Percentiles rank a stretch among this genome's conserved stretches.
Conservation (phyloP, 1,140 invertebrate species). For the Achroia grisella region DNA sequence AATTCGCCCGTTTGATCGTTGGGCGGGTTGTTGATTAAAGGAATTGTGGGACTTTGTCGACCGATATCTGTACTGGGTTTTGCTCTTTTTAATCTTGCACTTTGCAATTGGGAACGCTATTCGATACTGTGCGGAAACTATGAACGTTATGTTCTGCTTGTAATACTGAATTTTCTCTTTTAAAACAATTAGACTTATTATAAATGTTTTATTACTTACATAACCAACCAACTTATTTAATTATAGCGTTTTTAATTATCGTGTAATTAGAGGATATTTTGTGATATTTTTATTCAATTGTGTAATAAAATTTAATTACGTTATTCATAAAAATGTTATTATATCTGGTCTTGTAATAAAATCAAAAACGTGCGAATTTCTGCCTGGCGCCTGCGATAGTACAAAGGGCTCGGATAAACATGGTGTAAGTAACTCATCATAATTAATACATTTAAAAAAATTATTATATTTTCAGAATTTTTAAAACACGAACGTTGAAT, state of each 20-base stretch:
- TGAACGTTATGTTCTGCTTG: conserved; percentile 1
- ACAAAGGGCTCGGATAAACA: conserved; percentile 45
- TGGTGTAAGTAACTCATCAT: conserved; percentile 55
- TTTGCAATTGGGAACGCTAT: conserved; percentile 6
- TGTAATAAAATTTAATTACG: no score
- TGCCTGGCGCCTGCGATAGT: conserved; percentile 24
- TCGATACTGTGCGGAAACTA: neutral
- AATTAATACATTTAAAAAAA: conserved; percentile 62
- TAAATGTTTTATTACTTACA: no score
- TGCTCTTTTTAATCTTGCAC: conserved; percentile 8
- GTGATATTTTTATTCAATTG: no score
- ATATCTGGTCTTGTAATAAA: conserved; percentile 8
- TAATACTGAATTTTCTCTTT: neutral
- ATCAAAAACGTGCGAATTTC: conserved; percentile 17
- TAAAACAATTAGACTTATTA: no score
- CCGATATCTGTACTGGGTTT: conserved; percentile 10
- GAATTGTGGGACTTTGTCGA: conserved; percentile 17
- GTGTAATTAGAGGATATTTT: no score
- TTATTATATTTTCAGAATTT: conserved; percentile 38
- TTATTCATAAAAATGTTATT: neutral
- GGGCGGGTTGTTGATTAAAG: conserved; percentile 52
- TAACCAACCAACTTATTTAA: no score
- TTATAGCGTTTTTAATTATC: no score
- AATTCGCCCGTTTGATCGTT: conserved; percentile 49
- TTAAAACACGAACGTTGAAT: conserved; percentile 51